phyloP scores from a whole-genome alignment of 2,888 invertebrate species.

The Griposia aprilina region DNA sequence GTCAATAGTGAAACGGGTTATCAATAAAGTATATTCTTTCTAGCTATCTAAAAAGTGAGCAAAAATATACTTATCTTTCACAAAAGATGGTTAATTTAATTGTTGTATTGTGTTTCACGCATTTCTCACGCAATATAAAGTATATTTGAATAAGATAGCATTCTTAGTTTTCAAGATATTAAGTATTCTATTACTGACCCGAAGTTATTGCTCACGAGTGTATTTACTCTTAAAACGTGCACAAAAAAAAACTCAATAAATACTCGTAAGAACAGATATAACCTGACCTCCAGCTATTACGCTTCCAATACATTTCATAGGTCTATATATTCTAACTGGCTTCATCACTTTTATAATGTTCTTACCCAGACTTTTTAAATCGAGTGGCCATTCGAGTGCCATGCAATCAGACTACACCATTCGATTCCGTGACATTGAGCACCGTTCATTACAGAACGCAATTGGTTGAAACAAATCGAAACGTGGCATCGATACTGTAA shows the following conservation, averaged over 20 bases:
- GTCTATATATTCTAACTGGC: slow-evolving; percentile 4
- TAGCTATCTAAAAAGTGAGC: too few relatives aligned
- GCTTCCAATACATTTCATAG: not conserved
- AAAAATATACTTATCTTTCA: too few relatives aligned
- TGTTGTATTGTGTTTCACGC: too few relatives aligned
- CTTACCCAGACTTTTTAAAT: slow-evolving; percentile 44
- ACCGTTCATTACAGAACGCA: slow-evolving; percentile 61
- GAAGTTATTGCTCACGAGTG: not conserved
- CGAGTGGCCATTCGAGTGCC: slow-evolving; percentile 39
- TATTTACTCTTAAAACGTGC: not conserved
- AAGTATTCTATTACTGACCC: not conserved
- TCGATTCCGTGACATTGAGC: slow-evolving; percentile 57
- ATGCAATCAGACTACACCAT: slow-evolving; percentile 52
- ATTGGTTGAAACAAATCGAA: slow-evolving; percentile 64
- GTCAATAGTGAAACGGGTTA: too few relatives aligned
- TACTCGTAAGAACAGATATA: not conserved
- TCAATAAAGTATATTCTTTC: too few relatives aligned
- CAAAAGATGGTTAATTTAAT: too few relatives aligned
- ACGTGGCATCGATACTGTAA: slow-evolving; percentile 48
- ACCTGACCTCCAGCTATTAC: not conserved
- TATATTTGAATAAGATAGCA: not conserved
- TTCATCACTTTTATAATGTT: slow-evolving; percentile 16
- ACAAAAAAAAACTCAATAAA: slow-evolving; percentile 3
- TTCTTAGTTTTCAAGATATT: not conserved
- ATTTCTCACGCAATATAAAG: too few relatives aligned